Base-by-base conservation (phyloP, 2,797 vertebrate species). In the Acrossocheilus fasciatus region DNA sequence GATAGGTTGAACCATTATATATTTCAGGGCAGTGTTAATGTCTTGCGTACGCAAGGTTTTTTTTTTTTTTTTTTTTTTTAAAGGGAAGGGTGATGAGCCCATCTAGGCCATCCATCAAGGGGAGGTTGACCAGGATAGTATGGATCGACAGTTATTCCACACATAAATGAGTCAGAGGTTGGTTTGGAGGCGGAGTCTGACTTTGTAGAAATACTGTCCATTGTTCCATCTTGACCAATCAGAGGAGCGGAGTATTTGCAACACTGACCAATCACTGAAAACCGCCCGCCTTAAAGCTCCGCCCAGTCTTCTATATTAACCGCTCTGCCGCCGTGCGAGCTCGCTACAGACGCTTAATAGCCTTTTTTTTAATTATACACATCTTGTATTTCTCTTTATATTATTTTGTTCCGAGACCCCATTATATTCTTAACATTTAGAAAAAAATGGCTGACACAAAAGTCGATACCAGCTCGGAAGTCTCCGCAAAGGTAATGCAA, bases 161-260 rank as follows among this genome's bases (percentile, higher is more conserved):
- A 91, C 92, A 89, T 90, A 87, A 91, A 88, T 90, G 89, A 91
- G 84, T 88, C 89, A 85, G 89, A 88, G 87, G 86, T 75, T 89
- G 88, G 64, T 84, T 74, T 88, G 88, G 70, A 84, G 90, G 90
- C 83, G 91, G 89, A 52, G 69, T 86, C 68, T 87, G 85, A 86
- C 86, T 68, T 85, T 90, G 88, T 87, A 88, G 87, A 92, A 93
- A 91, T 88, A 89, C 86, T 92, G 92, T 91, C 93, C 90, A 93
- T 95, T 95, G 94, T 95, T 94, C 89, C 83, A 79, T 18, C 17
- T 41, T 66, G 59, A 70, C 94, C 87, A 93, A 94, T 95, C 78
- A 87, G 50, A 87, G 43, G 80, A 47, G 68, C 80, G 34, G 62
- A 89, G 85, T 86, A 81, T 87, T 81, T 69, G 39, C 39, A 36